Evolutionary conservation across 2,888 invertebrate species (phyloP), one percentile per base, ranked within the genome.

Genomic region (Pheosia tremula): DNA sequence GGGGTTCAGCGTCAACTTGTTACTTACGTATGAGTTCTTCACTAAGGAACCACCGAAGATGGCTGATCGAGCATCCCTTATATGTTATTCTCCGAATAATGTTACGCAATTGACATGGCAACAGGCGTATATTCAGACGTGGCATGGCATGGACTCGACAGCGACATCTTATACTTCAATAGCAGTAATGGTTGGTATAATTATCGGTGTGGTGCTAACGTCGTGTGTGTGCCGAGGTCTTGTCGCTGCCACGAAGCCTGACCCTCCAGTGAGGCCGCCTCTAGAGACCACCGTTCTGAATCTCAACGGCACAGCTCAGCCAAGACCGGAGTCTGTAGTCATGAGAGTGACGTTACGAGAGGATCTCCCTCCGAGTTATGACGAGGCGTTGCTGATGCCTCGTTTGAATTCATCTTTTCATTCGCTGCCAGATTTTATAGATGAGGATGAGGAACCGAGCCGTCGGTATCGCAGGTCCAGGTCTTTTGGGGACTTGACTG

Each of bases 381-480:
- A 96, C 63, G 97, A 97, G 82, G 97, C 97, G 0, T 86, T 97
- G 39, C 88, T 95, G 47, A 95, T 97, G 95, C 96, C 97, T 8
- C 94, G 96, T 63, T 79, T 96, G 58, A 95, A 95, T 68, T 86
- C 95, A 2, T 95, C 96, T 0, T 95, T 94, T 71, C 95, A 95
- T 71, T 95, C 95, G 0, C 71, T 94, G 13, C 93, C 94, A 55
- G 94, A 93, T 67, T 90, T 94, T 37, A 80, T 94, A 0, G 91
- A 91, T 24, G 87, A 85, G 45, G 87, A 88, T 3, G 89, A 90
- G n/a, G 70, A 83, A 69, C 65, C 81, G 1, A 66, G 63, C 37
- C 82, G 82, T 10, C 74, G 79, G 9, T 80, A 88, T 64, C 83
- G 94, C 1, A 84, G 94, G 61, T 93, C 94, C 0, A 88, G 93